Percentiles rank a stretch among this genome's conserved stretches.
These are phyloP conservation scores for Hybognathus amarus DNA, from an alignment of 2,797 vertebrate genomes.

Conservation along the genomic window DNA sequence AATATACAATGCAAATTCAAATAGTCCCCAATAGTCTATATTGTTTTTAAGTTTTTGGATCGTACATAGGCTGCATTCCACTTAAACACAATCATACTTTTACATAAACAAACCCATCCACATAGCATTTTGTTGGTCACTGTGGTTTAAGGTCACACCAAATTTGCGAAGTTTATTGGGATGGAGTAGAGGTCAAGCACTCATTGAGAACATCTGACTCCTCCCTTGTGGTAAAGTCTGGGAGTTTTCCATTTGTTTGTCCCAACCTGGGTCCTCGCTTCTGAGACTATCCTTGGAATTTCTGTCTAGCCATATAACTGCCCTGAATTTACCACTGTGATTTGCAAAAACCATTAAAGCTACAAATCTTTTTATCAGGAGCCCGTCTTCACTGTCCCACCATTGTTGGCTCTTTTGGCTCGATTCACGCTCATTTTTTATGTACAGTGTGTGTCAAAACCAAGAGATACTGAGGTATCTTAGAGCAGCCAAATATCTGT, in stretches of 20 bases:
- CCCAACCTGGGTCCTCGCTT: conserved; percentile 24
- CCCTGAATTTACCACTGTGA: conserved; percentile 35
- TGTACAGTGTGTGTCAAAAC: conserved; percentile 62
- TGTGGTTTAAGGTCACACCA: conserved; percentile 49
- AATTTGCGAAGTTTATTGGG: conserved; percentile 50
- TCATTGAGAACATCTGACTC: conserved; percentile 36
- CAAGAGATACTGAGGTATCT: conserved; percentile 62
- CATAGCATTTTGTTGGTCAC: conserved; percentile 45
- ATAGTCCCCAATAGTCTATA: background rate
- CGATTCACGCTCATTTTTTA: conserved; percentile 48
- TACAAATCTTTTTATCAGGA: conserved; percentile 43
- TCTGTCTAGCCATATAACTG: conserved; percentile 3
- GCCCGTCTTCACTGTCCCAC: conserved; percentile 3
- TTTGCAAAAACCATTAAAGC: conserved; percentile 33
- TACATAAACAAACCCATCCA: conserved; percentile 45
- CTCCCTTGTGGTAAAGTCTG: conserved; percentile 53
- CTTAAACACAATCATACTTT: conserved; percentile 27
- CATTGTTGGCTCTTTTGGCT: conserved; percentile 13
- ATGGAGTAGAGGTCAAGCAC: conserved; percentile 50
- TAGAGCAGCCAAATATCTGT: conserved; percentile 57
- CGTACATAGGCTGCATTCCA: conserved; percentile 35
- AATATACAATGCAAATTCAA: background rate
- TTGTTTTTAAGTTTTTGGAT: conserved; percentile 2
- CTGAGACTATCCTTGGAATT: conserved; percentile 21
- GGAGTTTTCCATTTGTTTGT: conserved; percentile 52